phyloP scores from a whole-genome alignment of 2,113 vertebrate genomes.

The Corythaeola cristata region DNA sequence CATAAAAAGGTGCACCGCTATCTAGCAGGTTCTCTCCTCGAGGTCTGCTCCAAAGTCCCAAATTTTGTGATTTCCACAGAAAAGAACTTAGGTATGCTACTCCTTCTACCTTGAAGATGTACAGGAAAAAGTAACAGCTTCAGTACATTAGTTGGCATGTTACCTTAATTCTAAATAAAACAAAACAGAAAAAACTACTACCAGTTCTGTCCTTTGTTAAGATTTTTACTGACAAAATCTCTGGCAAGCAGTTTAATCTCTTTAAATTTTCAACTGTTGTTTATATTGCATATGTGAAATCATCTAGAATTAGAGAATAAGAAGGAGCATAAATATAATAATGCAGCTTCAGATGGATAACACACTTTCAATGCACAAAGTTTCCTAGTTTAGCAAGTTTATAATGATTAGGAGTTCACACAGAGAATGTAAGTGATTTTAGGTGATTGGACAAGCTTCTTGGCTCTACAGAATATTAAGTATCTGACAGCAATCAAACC shows the following conservation, averaged over 20 bases:
- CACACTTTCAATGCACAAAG: rapidly evolving
- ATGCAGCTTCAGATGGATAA: background rate
- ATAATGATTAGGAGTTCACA: background rate
- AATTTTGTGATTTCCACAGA: constrained; percentile 84
- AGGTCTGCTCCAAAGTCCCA: constrained; percentile 79
- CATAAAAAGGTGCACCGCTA: constrained; percentile 89
- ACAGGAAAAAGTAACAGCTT: background rate
- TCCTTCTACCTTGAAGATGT: constrained; percentile 87
- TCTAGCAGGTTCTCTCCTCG: constrained; percentile 91
- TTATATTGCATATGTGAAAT: background rate
- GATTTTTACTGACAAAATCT: background rate
- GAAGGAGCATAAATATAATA: background rate
- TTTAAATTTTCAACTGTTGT: background rate
- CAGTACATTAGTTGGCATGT: background rate
- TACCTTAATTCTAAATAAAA: background rate
- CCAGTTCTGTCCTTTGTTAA: background rate
- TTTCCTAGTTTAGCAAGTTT: background rate
- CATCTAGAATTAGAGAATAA: background rate
- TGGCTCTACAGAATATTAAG: background rate
- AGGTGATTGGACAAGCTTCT: background rate
- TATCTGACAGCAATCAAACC: background rate
- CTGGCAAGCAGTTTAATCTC: background rate
- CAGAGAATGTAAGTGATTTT: background rate
- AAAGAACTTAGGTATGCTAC: constrained; percentile 90
- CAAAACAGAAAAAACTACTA: background rate